Evolutionary conservation across 2,888 invertebrate genomes (phyloP), one percentile per base, ranked within the genome.

Genomic region (Strigamia maritima): DNA sequence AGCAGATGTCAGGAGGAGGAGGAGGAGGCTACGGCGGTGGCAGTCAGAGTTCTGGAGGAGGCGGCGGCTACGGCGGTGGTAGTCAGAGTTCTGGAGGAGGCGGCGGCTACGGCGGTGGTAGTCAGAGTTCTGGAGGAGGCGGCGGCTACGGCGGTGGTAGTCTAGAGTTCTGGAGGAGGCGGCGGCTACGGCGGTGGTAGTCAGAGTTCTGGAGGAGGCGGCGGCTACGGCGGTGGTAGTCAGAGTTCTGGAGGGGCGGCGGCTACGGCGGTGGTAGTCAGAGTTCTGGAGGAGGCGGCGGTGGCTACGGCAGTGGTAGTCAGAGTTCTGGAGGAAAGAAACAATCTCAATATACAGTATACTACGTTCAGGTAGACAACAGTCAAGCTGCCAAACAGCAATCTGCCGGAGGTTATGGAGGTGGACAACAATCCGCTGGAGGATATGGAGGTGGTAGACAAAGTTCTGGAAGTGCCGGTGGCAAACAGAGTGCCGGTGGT

Each of bases 371-470:
- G 26, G 75, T 75, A 28, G 75, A 75, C 28, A 75, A 75, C 12
- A 35, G 75, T 16, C 75, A 75, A 12, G 28, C 75, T 28, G 31
- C 28, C 2, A 8, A 4, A 7, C 75, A 74, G 22, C 26, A 31
- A 74, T 74, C 74, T 74, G n/a, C 74, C 4, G 74, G 74, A 74
- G 74, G 74, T 74, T 74, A 74, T 19, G 74, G 74, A 8, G 74
- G 74, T 24, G 31, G 31, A 14, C 26, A 24, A 22, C 19, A 31
- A 22, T 10, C 12, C 12, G 4, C 19, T 60, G 65, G 65, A 8
- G 65, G 65, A 8, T 22, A 60, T 12, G 65, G 65, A 8, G 65
- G 65, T 60, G 65, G 65, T 60, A 24, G n/a, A 16, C 12, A 65
- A 26, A 10, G n/a, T 4, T 19, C 65, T 7, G 24, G 65, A 22